Evolutionary conservation across 2,113 vertebrate species (phyloP).

Genomic region (Clarias gariepinus): DNA sequence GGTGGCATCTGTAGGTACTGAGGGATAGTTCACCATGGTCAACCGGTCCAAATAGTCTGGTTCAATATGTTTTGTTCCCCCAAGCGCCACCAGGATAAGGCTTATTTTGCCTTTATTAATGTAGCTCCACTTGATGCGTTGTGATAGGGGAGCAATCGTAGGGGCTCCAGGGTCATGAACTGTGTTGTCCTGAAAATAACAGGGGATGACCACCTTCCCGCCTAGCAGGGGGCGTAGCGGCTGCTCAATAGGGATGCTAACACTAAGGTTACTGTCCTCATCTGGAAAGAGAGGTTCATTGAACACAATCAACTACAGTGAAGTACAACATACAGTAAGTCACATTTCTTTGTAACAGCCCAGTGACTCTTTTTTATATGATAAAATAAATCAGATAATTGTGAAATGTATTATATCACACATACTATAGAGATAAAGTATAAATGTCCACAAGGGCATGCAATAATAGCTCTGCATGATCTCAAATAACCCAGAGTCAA

Average conservation of each 20-base stretch:
- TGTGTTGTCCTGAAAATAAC: constrained; percentile 89
- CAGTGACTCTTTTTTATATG: neutral
- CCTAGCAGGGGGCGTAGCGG: constrained; percentile 83
- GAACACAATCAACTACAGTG: constrained; percentile 11
- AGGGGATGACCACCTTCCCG: constrained; percentile 84
- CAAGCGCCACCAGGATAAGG: constrained; percentile 83
- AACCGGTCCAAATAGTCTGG: constrained; percentile 81
- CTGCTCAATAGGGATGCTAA: constrained; percentile 86
- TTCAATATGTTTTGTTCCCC: constrained; percentile 79
- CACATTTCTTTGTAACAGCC: constrained; percentile 1
- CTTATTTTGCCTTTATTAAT: constrained; percentile 78
- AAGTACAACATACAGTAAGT: neutral
- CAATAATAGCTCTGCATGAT: neutral
- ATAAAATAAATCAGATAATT: neutral
- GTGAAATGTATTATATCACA: neutral
- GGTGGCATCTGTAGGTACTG: constrained; percentile 84
- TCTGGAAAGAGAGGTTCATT: constrained; percentile 52
- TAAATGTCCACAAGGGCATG: neutral
- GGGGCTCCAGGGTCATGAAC: constrained; percentile 79
- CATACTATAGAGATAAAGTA: too few relatives aligned
- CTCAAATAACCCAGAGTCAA: neutral
- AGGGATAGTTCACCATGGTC: constrained; percentile 87
- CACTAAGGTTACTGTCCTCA: constrained; percentile 73
- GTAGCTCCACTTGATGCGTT: constrained; percentile 93
- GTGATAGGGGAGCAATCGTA: constrained; percentile 73